phyloP scores from a whole-genome alignment of 2,888 invertebrate species.

The Aphodius granarius region DNA sequence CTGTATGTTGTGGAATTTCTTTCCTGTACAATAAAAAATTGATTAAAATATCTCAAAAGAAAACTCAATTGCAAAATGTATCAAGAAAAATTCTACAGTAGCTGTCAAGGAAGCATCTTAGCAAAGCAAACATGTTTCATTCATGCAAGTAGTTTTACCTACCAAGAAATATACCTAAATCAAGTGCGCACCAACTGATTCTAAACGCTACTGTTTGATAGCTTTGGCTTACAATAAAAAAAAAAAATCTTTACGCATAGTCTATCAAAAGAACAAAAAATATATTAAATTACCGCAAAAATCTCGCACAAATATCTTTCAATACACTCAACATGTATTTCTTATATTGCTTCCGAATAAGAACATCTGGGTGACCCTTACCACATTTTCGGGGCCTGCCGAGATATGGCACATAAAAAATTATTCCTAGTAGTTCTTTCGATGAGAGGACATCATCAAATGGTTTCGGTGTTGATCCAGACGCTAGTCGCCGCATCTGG shows the following conservation, averaged over 20 bases:
- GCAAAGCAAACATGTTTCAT: too few species aligned
- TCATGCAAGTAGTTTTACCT: too few species aligned
- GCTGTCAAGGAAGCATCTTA: too few species aligned
- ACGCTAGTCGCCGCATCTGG: constrained; percentile 26
- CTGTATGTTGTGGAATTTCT: too few species aligned
- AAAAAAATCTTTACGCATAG: not conserved
- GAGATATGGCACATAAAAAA: not conserved
- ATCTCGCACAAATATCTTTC: not conserved
- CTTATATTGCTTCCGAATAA: not conserved
- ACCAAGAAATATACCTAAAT: too few species aligned
- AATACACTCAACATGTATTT: not conserved
- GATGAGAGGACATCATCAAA: constrained; percentile 30
- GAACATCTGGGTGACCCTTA: not conserved
- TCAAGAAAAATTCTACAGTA: too few species aligned
- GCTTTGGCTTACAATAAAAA: too few species aligned
- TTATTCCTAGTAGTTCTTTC: not conserved
- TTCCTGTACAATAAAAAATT: too few species aligned
- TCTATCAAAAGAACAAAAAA: not conserved
- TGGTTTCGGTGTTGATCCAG: constrained; percentile 42
- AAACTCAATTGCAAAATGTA: too few species aligned
- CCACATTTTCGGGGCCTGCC: not conserved
- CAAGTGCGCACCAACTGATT: too few species aligned
- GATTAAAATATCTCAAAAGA: too few species aligned
- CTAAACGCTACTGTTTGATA: too few species aligned
- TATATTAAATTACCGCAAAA: not conserved